Percentiles rank a stretch among this genome's conserved stretches.
Conservation (phyloP, 2,888 invertebrate genomes). For the Deroplatys truncata region DNA sequence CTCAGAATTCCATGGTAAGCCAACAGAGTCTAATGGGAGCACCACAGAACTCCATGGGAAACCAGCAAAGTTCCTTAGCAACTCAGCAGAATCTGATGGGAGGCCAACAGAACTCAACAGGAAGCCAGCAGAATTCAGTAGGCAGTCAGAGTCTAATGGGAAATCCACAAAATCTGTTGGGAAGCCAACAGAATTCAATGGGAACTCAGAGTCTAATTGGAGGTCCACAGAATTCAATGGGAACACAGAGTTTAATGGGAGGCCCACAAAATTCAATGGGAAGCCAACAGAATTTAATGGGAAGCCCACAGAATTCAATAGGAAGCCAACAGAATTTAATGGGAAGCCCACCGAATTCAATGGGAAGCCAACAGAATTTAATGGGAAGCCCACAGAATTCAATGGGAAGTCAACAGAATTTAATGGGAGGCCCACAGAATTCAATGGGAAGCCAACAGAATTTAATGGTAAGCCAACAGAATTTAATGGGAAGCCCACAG, state of each 20-base stretch:
- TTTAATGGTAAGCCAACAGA: no score
- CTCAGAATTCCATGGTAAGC: neutral
- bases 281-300: neutral
- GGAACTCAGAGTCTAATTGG: neutral
- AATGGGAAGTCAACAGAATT: neutral
- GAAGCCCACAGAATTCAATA: neutral
- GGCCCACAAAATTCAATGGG: neutral
- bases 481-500: neutral
- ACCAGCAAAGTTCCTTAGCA: neutral
- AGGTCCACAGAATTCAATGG: neutral
- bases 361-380: neutral
- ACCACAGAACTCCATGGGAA: neutral
- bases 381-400: conserved; percentile 3
- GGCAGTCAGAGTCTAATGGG: neutral
- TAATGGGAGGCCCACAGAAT: neutral
- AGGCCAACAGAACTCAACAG: neutral
- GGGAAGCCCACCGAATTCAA: neutral
- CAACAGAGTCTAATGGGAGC: neutral
- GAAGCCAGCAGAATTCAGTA: conserved; percentile 6
- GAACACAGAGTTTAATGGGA: neutral
- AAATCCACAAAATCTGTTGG: neutral
- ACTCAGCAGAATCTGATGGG: neutral
- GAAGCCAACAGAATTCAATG: neutral
- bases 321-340: neutral
- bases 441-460: neutral